Percentiles rank a stretch among this genome's conserved stretches.
These are phyloP conservation scores for Camelus bactrianus DNA, from an alignment of 2,113 vertebrate species.

Conservation along the genomic window DNA sequence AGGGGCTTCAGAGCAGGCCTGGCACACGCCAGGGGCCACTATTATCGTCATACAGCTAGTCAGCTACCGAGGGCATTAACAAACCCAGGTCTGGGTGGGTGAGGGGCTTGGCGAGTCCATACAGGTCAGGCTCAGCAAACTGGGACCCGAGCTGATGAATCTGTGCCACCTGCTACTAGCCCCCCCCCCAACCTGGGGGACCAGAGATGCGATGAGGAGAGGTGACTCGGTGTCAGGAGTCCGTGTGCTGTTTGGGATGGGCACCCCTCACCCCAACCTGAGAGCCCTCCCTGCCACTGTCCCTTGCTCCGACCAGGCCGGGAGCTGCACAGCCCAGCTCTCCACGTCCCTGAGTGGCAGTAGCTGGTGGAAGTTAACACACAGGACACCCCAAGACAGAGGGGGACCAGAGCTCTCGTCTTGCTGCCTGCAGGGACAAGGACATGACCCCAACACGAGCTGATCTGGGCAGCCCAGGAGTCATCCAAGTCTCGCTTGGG, in stretches of 20 bases:
- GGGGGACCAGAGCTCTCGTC: neutral
- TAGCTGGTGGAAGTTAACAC: rapidly evolving
- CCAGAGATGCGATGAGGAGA: neutral
- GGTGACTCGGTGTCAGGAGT: neutral
- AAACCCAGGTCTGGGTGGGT: rapidly evolving
- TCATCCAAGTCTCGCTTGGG: too few species aligned
- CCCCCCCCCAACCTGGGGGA: neutral
- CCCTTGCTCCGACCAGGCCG: neutral
- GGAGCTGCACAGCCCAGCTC: neutral
- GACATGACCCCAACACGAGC: neutral
- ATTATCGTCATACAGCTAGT: rapidly evolving
- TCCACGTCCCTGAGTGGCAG: rapidly evolving
- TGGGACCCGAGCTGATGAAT: rapidly evolving
- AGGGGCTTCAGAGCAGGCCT: too few species aligned
- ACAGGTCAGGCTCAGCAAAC: neutral
- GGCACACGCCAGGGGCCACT: neutral
- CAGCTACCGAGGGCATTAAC: neutral
- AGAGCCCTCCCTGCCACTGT: neutral
- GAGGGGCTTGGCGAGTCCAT: neutral
- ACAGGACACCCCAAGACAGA: neutral
- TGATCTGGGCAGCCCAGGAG: rapidly evolving
- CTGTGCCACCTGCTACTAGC: too few species aligned
- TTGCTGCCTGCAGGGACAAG: neutral
- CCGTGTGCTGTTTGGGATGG: neutral
- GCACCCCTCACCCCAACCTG: neutral